These are phyloP conservation scores for Chorisops tibialis DNA, from an alignment of 2,888 invertebrate genomes.

Conservation along the genomic window DNA sequence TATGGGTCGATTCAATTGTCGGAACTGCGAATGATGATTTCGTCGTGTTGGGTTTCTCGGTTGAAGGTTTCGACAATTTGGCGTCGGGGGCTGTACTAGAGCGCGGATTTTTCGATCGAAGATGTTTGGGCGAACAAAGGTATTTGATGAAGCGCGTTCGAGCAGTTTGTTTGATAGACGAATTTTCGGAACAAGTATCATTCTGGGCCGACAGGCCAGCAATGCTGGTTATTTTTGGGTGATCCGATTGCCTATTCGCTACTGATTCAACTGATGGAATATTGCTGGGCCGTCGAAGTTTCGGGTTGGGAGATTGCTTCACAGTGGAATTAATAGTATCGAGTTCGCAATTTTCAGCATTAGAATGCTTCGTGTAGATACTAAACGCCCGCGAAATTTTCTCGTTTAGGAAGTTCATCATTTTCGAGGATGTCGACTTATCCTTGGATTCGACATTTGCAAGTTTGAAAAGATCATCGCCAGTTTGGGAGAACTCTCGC, in stretches of 20 bases:
- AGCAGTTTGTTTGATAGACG: constrained; percentile 14
- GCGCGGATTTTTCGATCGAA: not conserved
- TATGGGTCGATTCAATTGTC: not conserved
- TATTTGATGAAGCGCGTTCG: constrained; percentile 21
- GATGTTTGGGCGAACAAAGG: constrained; percentile 12
- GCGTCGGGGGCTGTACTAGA: not conserved
- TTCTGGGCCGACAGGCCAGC: constrained; percentile 1
- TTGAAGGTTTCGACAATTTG: not conserved
- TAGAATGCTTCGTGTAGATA: not conserved
- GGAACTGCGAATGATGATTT: not conserved
- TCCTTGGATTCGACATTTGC: not conserved
- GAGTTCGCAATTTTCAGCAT: not conserved
- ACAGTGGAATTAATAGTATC: not conserved
- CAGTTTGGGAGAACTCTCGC: not conserved
- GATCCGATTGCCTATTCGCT: not conserved
- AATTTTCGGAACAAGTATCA: constrained; percentile 18
- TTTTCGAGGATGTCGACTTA: constrained; percentile 23
- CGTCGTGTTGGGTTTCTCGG: not conserved
- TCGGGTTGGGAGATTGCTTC: not conserved
- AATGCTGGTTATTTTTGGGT: constrained; percentile 1
- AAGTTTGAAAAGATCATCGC: not conserved
- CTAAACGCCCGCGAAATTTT: constrained; percentile 21
- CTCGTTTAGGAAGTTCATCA: constrained; percentile 24
- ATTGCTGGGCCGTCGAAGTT: not conserved
- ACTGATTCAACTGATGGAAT: not conserved